These are phyloP conservation scores for Chaetodon auriga DNA, from an alignment of 2,113 vertebrate species.

Conservation along the genomic window DNA sequence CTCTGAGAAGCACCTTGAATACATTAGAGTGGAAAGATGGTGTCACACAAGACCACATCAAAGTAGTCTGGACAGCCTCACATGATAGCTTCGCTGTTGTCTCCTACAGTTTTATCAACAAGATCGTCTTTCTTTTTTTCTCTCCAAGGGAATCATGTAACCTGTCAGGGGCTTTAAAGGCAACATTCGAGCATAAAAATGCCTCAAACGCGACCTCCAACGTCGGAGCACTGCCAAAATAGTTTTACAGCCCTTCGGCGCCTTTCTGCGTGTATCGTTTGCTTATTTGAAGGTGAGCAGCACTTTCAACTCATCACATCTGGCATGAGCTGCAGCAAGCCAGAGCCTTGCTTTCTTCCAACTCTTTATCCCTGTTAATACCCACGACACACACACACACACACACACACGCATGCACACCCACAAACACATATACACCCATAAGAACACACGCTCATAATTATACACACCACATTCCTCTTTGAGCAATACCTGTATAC, in stretches of 20 bases:
- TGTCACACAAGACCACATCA: constrained; percentile 70
- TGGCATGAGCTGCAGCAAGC: constrained; percentile 50
- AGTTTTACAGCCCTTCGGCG: constrained; percentile 59
- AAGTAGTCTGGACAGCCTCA: constrained; percentile 55
- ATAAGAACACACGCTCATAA: constrained; percentile 42
- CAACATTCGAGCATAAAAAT: constrained; percentile 51
- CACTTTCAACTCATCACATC: constrained; percentile 68
- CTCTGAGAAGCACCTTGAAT: constrained; percentile 63
- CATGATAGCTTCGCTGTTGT: constrained; percentile 47
- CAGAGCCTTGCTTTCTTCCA: constrained; percentile 37
- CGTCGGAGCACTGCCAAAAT: constrained; percentile 54
- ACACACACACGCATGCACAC: constrained; percentile 17
- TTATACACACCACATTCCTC: constrained; percentile 34
- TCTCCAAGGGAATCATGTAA: constrained; percentile 54
- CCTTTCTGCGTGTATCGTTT: constrained; percentile 54
- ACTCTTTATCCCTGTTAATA: constrained; percentile 56
- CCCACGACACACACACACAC: constrained; percentile 19
- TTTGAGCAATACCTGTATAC: constrained; percentile 32
- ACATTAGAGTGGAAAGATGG: constrained; percentile 53
- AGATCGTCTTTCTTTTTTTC: constrained; percentile 23
- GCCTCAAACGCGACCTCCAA: constrained; percentile 49
- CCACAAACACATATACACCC: constrained; percentile 42
- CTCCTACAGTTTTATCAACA: constrained; percentile 60
- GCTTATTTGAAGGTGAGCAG: constrained; percentile 64
- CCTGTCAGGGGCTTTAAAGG: constrained; percentile 61